These are phyloP conservation scores for Brachyrhaphis roseni DNA, from an alignment of 2,797 vertebrate species.

Conservation along the genomic window DNA sequence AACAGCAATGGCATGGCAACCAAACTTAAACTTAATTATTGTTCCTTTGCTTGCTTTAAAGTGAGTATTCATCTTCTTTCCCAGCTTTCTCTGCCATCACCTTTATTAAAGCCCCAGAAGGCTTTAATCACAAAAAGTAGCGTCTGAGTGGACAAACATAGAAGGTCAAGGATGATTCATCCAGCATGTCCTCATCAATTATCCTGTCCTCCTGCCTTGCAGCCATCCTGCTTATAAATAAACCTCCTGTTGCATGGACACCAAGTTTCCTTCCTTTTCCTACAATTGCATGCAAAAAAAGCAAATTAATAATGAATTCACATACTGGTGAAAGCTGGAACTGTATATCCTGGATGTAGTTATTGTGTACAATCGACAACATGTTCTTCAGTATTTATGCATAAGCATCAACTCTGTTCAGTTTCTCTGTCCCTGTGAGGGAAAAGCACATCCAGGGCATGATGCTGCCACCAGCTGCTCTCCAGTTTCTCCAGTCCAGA, in stretches of 20 bases:
- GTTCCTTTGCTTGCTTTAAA: constrained; percentile 22
- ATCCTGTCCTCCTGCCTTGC: constrained; percentile 20
- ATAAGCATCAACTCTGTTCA: not conserved
- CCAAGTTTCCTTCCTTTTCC: constrained; percentile 11
- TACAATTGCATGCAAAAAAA: not conserved
- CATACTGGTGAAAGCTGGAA: not conserved
- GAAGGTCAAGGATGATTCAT: not conserved
- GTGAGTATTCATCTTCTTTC: constrained; percentile 11
- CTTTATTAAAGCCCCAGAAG: constrained; percentile 55
- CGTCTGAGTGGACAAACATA: constrained; percentile 27
- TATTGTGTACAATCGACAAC: not conserved
- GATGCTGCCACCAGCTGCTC: not conserved
- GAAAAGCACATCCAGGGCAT: not conserved
- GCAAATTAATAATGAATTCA: too few relatives aligned
- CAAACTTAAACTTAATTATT: constrained; percentile 10
- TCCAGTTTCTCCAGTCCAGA: not conserved
- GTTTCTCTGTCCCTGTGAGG: not conserved
- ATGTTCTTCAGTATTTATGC: not conserved
- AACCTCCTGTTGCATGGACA: constrained; percentile 14
- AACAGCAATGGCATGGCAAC: constrained; percentile 71
- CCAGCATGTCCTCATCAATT: constrained; percentile 14
- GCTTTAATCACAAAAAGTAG: constrained; percentile 40
- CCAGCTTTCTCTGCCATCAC: constrained; percentile 12
- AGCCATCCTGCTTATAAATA: constrained; percentile 35
- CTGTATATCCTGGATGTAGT: not conserved